Base-by-base conservation (phyloP, 30 jellyfish, hydroid and myxozoan species). In the Hydractinia symbiolongicarpus region DNA sequence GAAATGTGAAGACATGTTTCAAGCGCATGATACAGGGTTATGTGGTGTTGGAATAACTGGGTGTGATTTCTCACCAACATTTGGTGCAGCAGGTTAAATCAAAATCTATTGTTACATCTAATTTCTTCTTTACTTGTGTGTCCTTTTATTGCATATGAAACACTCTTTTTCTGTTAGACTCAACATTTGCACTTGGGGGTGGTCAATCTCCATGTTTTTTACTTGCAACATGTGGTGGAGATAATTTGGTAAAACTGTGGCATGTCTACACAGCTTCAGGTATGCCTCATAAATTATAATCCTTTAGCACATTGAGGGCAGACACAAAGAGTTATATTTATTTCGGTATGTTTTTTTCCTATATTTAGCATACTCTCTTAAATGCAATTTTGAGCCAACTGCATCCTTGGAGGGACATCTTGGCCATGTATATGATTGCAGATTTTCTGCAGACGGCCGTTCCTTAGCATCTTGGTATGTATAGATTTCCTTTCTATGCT, bases 221-320 rank as follows among this genome's bases (percentile, higher is more conserved):
- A 61, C 95, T 89, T 13, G 98, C 98, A 8, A 88, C 98, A 4
- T 93, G 98, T 84, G 98, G 98, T 49, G 98, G 98, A 4, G 98
- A 93, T 67, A 87, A 93, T 80, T 82, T 82, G 8, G 96, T 93
- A 54, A 93, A 87, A 60, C 79, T 93, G 58, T 93, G 98, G 98
- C 84, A 87, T 82, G 84, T 93, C 5, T 93, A 55, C 72, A 88
- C 98, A 14, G 98, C 98, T 44, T 93, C 98, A 53, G 98, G 98
- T 93, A 75, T 54, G 79, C n/a, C 14, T 49, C 40, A 17, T n/a
- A 13, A 50, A 76, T 51, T 1, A 11, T 16, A 13, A 3, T 13
- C 17, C 69, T 11, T 58, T 58, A 0, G 17, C 17, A 11, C 15
- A 58, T 58, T 58, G 3, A 13, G 16, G 16, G 16, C 19, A 11